A percentile compares a stretch with the other conserved stretches of the same genome.
Evolutionary conservation across 1,140 invertebrate genomes (phyloP).

Genomic region (Mactra quadrangularis): DNA sequence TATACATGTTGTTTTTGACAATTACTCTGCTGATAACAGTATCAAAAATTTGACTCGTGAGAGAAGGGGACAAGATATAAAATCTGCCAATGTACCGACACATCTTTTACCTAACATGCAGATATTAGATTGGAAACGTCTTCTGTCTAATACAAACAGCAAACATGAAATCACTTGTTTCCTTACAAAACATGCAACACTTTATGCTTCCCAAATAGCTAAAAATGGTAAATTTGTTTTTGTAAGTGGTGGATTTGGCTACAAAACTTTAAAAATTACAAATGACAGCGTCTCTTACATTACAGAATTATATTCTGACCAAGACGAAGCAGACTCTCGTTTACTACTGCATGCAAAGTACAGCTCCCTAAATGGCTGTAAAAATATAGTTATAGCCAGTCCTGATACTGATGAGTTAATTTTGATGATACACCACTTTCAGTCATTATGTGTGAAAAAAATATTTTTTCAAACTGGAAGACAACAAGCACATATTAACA

Average conservation of each 20-base stretch:
- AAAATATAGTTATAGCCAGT: background rate
- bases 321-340: slow-evolving; percentile 12
- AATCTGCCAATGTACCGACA: background rate
- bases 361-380: background rate
- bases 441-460: background rate
- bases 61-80: background rate
- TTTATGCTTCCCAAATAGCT: background rate
- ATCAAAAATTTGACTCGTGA: background rate
- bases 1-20: slow-evolving; percentile 11
- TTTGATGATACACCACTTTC: background rate
- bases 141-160: too few species aligned
- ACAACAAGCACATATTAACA: background rate
- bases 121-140: background rate
- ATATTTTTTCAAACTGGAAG: slow-evolving; percentile 19
- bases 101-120: background rate
- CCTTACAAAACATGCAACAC: slow-evolving; percentile 9
- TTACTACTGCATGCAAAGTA: slow-evolving; percentile 7
- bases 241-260: background rate
- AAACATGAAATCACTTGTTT: too few species aligned
- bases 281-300: background rate
- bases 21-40: background rate
- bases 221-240: background rate
- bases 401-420: slow-evolving; percentile 16
- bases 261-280: background rate
- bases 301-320: background rate